These are phyloP conservation scores for Ceratina australensis DNA, from an alignment of 1,140 invertebrate species.

Conservation along the genomic window DNA sequence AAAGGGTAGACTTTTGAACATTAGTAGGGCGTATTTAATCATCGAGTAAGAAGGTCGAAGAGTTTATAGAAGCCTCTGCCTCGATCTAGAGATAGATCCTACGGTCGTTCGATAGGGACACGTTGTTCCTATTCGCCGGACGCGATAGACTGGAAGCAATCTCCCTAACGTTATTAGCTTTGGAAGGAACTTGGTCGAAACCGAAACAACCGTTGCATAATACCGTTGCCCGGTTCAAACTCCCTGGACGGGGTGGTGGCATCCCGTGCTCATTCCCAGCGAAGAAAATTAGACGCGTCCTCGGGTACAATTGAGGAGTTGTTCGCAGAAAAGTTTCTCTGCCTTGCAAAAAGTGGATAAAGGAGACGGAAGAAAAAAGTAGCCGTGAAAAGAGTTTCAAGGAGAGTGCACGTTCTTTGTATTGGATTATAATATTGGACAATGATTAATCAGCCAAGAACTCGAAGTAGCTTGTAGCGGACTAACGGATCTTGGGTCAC, in stretches of 20 bases:
- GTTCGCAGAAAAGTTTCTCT: background rate
- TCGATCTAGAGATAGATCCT: background rate
- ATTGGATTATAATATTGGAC: too few relatives aligned
- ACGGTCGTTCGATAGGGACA: background rate
- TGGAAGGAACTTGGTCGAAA: conserved; percentile 19
- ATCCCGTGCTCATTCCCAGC: background rate
- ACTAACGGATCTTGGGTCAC: conserved; percentile 19
- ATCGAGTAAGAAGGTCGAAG: background rate
- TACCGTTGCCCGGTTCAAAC: background rate
- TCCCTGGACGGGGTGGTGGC: background rate
- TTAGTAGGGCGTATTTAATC: conserved; percentile 36
- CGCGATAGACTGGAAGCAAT: conserved; percentile 19
- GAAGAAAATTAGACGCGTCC: conserved; percentile 1
- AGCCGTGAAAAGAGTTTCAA: background rate
- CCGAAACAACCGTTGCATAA: conserved; percentile 40
- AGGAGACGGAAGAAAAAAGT: background rate
- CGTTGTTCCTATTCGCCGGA: background rate
- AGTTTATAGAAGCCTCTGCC: too few relatives aligned
- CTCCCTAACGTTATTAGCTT: conserved; percentile 30
- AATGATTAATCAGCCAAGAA: too few relatives aligned
- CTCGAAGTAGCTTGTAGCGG: background rate
- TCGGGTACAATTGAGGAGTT: conserved; percentile 27
- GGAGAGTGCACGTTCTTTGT: too few relatives aligned
- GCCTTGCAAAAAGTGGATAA: background rate
- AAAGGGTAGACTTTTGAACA: background rate